Evolutionary conservation across 2,888 invertebrate species (phyloP), one percentile per base, ranked within the genome.

Genomic region (Rhamphomyia laevipes): DNA sequence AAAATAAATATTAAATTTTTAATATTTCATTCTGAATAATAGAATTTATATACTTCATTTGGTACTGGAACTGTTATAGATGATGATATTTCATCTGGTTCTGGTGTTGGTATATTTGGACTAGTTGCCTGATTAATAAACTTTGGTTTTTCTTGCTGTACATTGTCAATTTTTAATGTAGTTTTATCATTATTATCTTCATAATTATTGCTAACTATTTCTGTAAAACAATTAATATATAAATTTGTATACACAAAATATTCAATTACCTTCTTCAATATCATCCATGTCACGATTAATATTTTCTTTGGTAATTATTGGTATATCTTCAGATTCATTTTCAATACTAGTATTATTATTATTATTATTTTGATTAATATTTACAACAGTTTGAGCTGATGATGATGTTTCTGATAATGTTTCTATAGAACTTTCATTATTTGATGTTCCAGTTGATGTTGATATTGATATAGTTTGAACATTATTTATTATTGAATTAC

Each of bases 91-190:
- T 50, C 50, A 23, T 55, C 56, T 47, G 58, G 52, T 30, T 55
- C 58, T 18, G 57, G 54, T 44, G 54, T 51, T 41, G 70, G 71
- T 58, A 71, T 68, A 52, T 71, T 71, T 49, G 70, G 70, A 62
- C 70, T 71, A 51, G 70, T 71, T 48, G 70, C 70, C 60, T 71
- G 70, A 54, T 69, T 65, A 56, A 70, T 70, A 47, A 66, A 67
- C 56, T 66, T 70, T 51, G 69, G 70, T 53, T 68, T 65, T 57
- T 68, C 68, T 48, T 31, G 17, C n/a, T 52, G 50, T 37, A 35
- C 45, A 44, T 43, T 44, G 17, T 40, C 53, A 43, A 43, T 35
- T 16, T 50, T 31, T 38, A 47, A 35, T 45, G 42, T 31, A n/a
- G 49, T 13, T 46, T 58, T 58, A 37, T 54, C 52, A 42, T 51